phyloP scores from a whole-genome alignment of 2,888 invertebrate species.

The Eilema caniola region DNA sequence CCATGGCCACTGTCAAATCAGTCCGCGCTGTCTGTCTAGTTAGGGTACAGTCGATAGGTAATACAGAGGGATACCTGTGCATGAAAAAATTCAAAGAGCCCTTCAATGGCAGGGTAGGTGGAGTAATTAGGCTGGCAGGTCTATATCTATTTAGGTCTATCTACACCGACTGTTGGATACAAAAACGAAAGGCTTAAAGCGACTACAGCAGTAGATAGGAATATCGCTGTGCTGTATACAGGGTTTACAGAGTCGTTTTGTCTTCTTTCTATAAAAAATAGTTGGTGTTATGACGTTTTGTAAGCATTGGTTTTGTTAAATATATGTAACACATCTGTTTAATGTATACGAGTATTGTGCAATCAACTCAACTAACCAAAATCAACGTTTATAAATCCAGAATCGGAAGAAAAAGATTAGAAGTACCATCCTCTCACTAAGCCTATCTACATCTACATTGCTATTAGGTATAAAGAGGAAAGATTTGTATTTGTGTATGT shows the following conservation, averaged over 20 bases:
- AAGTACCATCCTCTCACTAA: too few species aligned
- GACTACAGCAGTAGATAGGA: background rate
- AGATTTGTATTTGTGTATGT: too few species aligned
- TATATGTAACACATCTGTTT: too few species aligned
- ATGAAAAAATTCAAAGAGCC: slow-evolving; percentile 25
- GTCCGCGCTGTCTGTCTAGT: slow-evolving; percentile 5
- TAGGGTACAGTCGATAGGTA: slow-evolving; percentile 11
- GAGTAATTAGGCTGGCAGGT: slow-evolving; percentile 16
- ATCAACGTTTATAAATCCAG: too few species aligned
- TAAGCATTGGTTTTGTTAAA: too few species aligned
- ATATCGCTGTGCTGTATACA: background rate
- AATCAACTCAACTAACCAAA: too few species aligned
- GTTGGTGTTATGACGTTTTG: too few species aligned
- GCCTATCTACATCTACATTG: too few species aligned
- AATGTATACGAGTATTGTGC: too few species aligned
- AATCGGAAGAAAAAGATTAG: too few species aligned
- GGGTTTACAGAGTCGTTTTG: background rate
- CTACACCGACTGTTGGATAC: background rate
- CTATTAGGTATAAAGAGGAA: too few species aligned
- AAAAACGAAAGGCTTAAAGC: background rate
- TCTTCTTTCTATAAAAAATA: too few species aligned
- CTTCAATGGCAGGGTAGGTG: slow-evolving; percentile 7
- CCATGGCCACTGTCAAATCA: slow-evolving; percentile 26
- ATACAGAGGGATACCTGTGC: slow-evolving; percentile 13
- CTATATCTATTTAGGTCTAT: background rate